A percentile compares a stretch with the other conserved stretches of the same genome.
phyloP scores from a whole-genome alignment of 1,140 invertebrate genomes.

The Drosophila elegans region DNA sequence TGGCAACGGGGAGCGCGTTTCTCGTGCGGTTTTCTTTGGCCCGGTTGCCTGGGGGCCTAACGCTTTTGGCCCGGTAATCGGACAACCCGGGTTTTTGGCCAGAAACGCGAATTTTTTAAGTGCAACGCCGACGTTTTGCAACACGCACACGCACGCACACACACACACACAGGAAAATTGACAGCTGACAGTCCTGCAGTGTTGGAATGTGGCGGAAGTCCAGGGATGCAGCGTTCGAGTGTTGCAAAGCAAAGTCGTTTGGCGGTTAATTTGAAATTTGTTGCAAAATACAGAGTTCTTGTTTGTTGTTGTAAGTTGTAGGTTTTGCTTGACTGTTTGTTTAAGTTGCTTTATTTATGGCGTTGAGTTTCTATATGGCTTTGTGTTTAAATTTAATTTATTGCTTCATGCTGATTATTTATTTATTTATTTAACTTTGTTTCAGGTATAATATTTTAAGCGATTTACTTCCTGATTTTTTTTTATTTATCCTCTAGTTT shows the following conservation, averaged over 20 bases:
- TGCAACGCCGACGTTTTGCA: conserved; percentile 54
- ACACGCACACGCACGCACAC: conserved; percentile 33
- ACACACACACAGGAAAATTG: conserved; percentile 51
- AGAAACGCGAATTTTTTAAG: conserved; percentile 43
- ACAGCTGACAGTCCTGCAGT: conserved; percentile 68
- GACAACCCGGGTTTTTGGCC: conserved; percentile 16
- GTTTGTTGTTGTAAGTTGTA: background rate
- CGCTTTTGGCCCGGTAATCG: background rate
- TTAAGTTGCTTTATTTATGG: too few species aligned
- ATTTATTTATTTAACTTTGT: background rate
- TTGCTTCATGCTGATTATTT: background rate
- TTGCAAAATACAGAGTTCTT: background rate
- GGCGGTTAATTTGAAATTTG: conserved; percentile 39
- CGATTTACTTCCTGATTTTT: too few species aligned
- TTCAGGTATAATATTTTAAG: background rate
- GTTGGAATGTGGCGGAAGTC: conserved; percentile 52
- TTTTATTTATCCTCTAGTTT: too few species aligned
- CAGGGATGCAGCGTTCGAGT: conserved; percentile 40
- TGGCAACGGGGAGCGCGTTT: conserved; percentile 6
- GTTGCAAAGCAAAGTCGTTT: conserved; percentile 47
- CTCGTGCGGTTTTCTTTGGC: conserved; percentile 6
- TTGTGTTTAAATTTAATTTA: background rate
- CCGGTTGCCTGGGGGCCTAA: conserved; percentile 16
- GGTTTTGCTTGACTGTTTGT: background rate
- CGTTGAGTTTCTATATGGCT: background rate